Evolutionary conservation across 2,113 vertebrate species (phyloP).

Genomic region (Cavia porcellus): DNA sequence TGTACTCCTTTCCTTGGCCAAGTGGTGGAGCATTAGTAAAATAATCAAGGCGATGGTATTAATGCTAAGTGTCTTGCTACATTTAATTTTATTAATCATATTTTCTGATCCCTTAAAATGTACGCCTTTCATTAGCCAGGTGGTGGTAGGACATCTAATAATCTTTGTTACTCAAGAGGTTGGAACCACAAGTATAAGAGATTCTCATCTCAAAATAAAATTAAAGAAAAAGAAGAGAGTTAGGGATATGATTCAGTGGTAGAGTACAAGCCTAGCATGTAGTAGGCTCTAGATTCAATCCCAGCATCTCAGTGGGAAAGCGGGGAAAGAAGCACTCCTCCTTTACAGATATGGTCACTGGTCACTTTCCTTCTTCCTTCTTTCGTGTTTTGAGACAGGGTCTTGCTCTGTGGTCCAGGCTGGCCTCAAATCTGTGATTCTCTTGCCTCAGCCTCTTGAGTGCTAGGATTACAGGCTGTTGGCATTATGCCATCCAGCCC

Average conservation of each 20-base stretch:
- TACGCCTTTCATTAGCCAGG: neutral
- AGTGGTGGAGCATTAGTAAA: neutral
- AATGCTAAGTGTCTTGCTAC: neutral
- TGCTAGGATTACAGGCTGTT: neutral
- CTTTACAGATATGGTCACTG: neutral
- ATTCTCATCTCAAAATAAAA: neutral
- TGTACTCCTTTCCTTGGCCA: neutral
- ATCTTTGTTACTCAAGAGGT: neutral
- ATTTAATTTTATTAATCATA: slow-evolving; percentile 24
- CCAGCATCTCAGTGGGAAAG: neutral
- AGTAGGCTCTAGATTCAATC: neutral
- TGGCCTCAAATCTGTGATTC: neutral
- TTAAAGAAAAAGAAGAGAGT: neutral
- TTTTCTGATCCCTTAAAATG: slow-evolving; percentile 57
- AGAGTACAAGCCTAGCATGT: neutral
- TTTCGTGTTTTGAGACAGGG: neutral
- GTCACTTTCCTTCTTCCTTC: neutral
- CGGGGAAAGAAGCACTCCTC: neutral
- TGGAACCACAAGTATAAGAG: neutral
- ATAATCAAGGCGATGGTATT: neutral
- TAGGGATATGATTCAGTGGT: neutral
- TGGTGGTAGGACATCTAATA: neutral
- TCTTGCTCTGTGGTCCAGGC: neutral
- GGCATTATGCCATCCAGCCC: neutral
- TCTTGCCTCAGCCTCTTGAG: neutral